Base-by-base conservation (phyloP, 2,797 vertebrate genomes). In the Coccyzus lansbergi region DNA sequence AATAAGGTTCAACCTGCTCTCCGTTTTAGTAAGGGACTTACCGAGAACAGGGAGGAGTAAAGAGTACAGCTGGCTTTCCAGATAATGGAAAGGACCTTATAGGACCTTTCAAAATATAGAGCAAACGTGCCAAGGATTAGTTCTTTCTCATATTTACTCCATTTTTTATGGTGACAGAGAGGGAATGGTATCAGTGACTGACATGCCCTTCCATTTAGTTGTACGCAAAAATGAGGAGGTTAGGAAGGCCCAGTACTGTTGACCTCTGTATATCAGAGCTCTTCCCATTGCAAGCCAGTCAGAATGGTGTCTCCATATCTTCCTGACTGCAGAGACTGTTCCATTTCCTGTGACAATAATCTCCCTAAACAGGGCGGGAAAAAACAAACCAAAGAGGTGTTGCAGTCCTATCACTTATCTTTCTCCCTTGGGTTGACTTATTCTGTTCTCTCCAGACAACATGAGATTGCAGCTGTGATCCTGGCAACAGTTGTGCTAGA, bases 31-130 rank as follows among this genome's bases (percentile, higher is more conserved):
- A 76, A 64, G 63, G 31, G 44, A 94, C 48, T 92, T 95, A 92
- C 25, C 86, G 0, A 84, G 79, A 88, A 24, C 33, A 87, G 92
- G 92, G 95, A 96, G 90, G 75, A 87, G 88, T 31, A 65, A 71
- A 68, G 48, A 48, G 31, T 3, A 4, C 95, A 94, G 75, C 93
- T 96, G 96, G 82, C 42, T 89, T 86, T 90, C 75, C 72, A 94
- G 96, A 97, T 97, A 97, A 94, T 16, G n/a, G n/a, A n/a, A n/a
- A n/a, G n/a, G n/a, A 93, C 93, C 92, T 96, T 81, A 85, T 7
- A 67, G 33, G 69, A 95, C 92, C 83, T 91, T 90, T 84, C 62
- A 38, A 96, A 88, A 87, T 75, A 40, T 12, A 86, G 16, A 70
- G 26, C 51, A 80, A 83, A 56, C 33, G 26, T 83, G 49, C 8